Conservation (phyloP, 2,113 vertebrate species). For the Neogale vison region DNA sequence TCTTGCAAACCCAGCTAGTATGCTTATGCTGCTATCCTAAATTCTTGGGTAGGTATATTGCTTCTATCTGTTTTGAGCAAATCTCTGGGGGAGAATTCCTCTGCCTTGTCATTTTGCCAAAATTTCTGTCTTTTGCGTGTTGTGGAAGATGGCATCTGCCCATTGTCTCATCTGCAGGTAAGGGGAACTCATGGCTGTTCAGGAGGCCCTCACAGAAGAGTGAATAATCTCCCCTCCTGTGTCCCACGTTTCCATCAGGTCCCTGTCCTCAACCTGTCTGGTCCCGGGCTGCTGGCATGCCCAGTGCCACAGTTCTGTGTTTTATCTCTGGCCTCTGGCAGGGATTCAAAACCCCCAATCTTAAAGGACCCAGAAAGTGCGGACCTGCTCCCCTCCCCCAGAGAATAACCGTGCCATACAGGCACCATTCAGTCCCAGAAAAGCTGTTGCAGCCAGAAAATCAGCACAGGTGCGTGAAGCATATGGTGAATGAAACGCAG, state of each 20-base stretch:
- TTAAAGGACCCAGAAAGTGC: not conserved
- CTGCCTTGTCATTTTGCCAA: not conserved
- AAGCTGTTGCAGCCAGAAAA: not conserved
- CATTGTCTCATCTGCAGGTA: not conserved
- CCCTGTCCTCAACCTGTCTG: not conserved
- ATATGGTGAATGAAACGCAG: not conserved
- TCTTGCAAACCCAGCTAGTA: not conserved
- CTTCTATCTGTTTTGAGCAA: not conserved
- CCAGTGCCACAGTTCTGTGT: not conserved
- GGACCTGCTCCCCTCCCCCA: not conserved
- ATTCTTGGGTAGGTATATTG: not conserved
- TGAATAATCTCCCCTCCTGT: not conserved
- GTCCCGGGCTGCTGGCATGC: not conserved
- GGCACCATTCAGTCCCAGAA: not conserved
- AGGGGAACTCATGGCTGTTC: not conserved
- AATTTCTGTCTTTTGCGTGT: not conserved
- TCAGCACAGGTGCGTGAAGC: not conserved
- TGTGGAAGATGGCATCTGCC: not conserved
- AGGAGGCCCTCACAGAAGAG: not conserved
- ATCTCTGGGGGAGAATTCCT: not conserved
- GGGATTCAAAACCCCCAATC: not conserved
- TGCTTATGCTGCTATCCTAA: not conserved
- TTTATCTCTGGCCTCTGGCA: not conserved
- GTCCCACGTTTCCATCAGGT: not conserved
- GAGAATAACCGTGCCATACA: accelerated